Evolutionary conservation across 2,888 invertebrate species (phyloP), one percentile per base, ranked within the genome.

Genomic region (Argyresthia goedartella): DNA sequence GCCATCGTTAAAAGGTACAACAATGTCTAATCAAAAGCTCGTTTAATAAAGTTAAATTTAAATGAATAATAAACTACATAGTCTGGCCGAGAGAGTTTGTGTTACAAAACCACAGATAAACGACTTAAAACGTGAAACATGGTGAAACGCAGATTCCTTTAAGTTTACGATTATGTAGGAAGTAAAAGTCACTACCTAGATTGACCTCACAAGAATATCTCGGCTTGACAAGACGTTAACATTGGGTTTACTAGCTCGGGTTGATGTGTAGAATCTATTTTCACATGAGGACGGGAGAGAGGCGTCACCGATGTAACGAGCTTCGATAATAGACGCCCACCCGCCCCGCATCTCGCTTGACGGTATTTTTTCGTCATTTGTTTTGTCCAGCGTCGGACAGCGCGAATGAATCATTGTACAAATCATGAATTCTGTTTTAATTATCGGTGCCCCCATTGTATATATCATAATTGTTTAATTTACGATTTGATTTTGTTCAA

Each of bases 251-350:
- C 25, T 25, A 25, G 25, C 25, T 25, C 54, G 59, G 60, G 25
- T 4, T 64, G 46, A 36, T 48, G 52, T 54, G 44, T 39, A 48
- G 46, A 52, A 63, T 70, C 72, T 74, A 73, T 75, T 76, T 75
- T 69, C 64, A 72, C 63, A 63, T 4, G 58, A 61, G 60, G 58
- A 64, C 59, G 51, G 59, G 55, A 53, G 49, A 50, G 25, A 25
- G n/a, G 59, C 71, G 69, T 73, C 72, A 67, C 60, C 60, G 59
- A 62, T 69, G 61, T 60, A 66, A 58, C 62, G 58, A 55, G 54
- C 58, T 57, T 62, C 60, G 65, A 68, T 67, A 70, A 69, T 65
- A 67, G 56, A 63, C 46, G 47, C 39, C 49, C 47, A 47, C 33
- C 33, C 25, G 6, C 25, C 25, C 25, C 25, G 25, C 25, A 25